phyloP scores from a whole-genome alignment of 2,113 vertebrate genomes.

The Amblyopsis rosae region DNA sequence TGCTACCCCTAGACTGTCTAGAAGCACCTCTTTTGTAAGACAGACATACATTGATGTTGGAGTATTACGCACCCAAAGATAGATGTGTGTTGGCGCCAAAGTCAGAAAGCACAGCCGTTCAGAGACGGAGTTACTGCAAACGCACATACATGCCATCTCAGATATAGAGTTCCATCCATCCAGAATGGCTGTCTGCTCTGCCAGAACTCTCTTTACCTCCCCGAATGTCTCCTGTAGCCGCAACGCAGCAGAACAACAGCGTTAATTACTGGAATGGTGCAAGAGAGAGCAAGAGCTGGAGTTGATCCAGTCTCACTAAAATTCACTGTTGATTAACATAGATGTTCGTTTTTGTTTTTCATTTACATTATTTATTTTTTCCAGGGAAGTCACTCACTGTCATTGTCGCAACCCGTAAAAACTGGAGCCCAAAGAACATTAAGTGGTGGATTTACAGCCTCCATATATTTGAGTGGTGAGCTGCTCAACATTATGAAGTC shows the following conservation, averaged over 20 bases:
- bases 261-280: slow-evolving; percentile 51
- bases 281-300: slow-evolving; percentile 48
- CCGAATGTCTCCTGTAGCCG: slow-evolving; percentile 36
- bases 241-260: slow-evolving; percentile 41
- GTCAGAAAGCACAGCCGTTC: neutral
- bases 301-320: slow-evolving; percentile 49
- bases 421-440: slow-evolving; percentile 69
- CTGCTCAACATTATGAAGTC: slow-evolving; percentile 76
- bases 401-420: slow-evolving; percentile 71
- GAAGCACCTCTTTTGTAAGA: neutral
- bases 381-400: slow-evolving; percentile 65
- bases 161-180: too few relatives aligned
- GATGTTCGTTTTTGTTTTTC: slow-evolving; percentile 3
- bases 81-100: neutral
- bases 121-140: slow-evolving; percentile 18
- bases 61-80: neutral
- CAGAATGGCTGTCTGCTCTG: slow-evolving; percentile 25
- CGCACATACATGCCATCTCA: too few relatives aligned
- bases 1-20: slow-evolving; percentile 2
- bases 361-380: slow-evolving; percentile 9
- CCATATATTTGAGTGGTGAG: slow-evolving; percentile 74
- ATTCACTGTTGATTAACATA: slow-evolving; percentile 61
- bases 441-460: slow-evolving; percentile 76
- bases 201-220: slow-evolving; percentile 53
- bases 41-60: neutral